Base-by-base conservation (phyloP, 2,888 invertebrate species). In the Diarsia brunnea region DNA sequence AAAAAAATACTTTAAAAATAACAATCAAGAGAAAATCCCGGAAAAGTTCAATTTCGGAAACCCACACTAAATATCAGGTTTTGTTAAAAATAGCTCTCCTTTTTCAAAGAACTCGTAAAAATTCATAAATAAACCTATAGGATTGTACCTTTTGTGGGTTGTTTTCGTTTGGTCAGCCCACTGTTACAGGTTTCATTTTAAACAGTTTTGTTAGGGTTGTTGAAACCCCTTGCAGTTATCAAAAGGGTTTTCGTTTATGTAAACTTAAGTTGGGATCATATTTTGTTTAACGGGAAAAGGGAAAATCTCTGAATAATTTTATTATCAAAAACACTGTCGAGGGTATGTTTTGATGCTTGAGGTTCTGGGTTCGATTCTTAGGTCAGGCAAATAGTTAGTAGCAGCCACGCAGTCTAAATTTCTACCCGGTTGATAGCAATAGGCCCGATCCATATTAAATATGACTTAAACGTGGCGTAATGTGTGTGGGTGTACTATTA, bases 191-290 rank as follows among this genome's bases (percentile, higher is more conserved):
- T 79, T 70, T 79, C 66, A 73, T 69, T 69, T 84, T 64, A 67
- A 83, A 73, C 75, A 49, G 84, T 75, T 75, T 83, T 73, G 53
- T 65, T 68, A 76, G 21, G 53, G 63, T 47, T 61, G 68, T 51
- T 60, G 31, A 79, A 73, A 51, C 43, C 47, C 45, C 10, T 5
- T 49, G 31, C 55, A 31, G 31, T 66, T 53, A 31, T 38, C 58
- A 49, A 71, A 71, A 24, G 43, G 71, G 24, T 49, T 83, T 60
- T 63, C 24, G 24, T 63, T 69, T 66, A 63, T 7, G 53, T 69
- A 66, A 72, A 72, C 55, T 27, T 51, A 55, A 75, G 21, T 47
- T 24, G 49, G 12, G 63, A 7, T 49, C 53, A 10, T 69, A 21
- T 66, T 82, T 58, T 58, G 65, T 61, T 67, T 47, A 60, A 19